Evolutionary conservation across 2,888 invertebrate genomes (phyloP).

Genomic region (Cantharis flavilabris): DNA sequence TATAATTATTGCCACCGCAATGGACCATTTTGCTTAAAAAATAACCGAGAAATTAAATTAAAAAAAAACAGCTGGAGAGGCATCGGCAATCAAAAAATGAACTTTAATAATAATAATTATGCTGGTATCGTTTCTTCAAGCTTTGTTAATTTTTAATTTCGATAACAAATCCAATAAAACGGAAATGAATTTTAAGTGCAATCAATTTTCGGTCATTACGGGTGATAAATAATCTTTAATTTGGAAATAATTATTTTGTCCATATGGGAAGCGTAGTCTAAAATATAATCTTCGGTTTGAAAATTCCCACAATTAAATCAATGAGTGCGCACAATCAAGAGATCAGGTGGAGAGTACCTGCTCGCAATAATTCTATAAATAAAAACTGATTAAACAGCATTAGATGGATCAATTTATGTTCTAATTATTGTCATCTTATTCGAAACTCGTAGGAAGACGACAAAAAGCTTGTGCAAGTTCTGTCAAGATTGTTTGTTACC

Average conservation of each 20-base stretch:
- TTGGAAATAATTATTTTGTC: background rate
- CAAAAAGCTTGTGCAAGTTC: slow-evolving; percentile 6
- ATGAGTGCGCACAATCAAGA: background rate
- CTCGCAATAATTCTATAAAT: background rate
- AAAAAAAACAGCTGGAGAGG: background rate
- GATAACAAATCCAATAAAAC: background rate
- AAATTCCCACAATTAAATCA: background rate
- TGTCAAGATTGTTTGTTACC: slow-evolving; percentile 27
- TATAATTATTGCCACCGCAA: background rate
- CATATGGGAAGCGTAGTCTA: background rate
- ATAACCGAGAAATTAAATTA: background rate
- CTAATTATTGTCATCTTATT: background rate
- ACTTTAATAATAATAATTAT: background rate
- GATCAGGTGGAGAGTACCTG: background rate
- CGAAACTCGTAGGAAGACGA: background rate
- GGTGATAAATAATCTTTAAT: background rate
- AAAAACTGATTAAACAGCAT: slow-evolving; percentile 17
- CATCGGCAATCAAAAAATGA: background rate
- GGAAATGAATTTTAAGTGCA: background rate
- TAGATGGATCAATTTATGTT: slow-evolving; percentile 3
- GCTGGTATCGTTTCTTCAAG: background rate
- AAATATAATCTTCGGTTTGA: too few relatives aligned
- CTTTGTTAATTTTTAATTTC: background rate
- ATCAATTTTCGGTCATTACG: background rate
- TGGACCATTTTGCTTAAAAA: background rate